These are phyloP conservation scores for Lasioglossum pauxillum DNA, from an alignment of 2,888 invertebrate species.

Conservation along the genomic window DNA sequence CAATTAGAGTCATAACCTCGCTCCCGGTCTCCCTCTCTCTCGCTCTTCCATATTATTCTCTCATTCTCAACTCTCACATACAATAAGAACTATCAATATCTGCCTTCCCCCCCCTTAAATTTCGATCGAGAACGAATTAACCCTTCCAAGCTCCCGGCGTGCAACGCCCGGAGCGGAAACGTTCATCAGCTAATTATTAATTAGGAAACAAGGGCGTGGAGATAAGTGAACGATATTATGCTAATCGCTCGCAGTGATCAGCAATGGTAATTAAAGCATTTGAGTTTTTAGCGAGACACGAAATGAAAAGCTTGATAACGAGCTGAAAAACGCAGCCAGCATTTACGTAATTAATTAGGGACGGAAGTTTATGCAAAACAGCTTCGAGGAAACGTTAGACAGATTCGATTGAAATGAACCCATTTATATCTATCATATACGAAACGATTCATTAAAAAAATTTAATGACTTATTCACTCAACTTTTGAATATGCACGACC, in stretches of 20 bases:
- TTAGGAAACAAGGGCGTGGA: not conserved
- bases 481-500: not conserved
- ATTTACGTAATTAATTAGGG: not conserved
- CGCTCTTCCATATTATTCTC: too few relatives aligned
- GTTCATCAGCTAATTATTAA: constrained; percentile 36
- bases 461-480: too few relatives aligned
- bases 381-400: not conserved
- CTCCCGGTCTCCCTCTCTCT: too few relatives aligned
- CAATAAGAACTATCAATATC: too few relatives aligned
- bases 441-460: not conserved
- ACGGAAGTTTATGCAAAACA: not conserved
- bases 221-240: constrained; percentile 7
- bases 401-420: not conserved
- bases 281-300: not conserved
- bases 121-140: constrained; percentile 1
- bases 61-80: too few relatives aligned
- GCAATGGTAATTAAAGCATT: not conserved
- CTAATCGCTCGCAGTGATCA: not conserved
- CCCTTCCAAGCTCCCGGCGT: not conserved
- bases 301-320: not conserved
- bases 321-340: not conserved
- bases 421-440: not conserved
- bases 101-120: too few relatives aligned
- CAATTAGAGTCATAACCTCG: too few relatives aligned
- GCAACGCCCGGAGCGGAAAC: not conserved